These are phyloP conservation scores for Eciton burchellii DNA, from an alignment of 1,140 invertebrate genomes.

Conservation along the genomic window DNA sequence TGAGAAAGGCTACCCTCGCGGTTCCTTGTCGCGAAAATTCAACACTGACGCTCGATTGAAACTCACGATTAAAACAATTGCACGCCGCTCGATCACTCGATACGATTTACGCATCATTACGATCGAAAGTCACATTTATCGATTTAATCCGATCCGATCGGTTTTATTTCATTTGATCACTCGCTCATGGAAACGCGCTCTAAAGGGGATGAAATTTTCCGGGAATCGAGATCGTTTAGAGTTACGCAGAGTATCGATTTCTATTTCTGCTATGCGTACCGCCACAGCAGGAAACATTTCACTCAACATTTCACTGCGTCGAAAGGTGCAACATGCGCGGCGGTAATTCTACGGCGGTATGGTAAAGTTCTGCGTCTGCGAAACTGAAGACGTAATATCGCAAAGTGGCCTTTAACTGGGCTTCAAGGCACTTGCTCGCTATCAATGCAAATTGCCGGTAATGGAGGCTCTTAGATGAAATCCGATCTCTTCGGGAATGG, in stretches of 20 bases:
- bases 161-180: neutral
- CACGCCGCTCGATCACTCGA: neutral
- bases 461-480: constrained; percentile 84
- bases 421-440: constrained; percentile 80
- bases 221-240: neutral
- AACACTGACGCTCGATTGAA: constrained; percentile 36
- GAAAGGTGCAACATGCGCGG: neutral
- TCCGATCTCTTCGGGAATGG: constrained; percentile 79
- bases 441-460: constrained; percentile 85
- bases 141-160: neutral
- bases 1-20: neutral
- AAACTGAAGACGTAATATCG: constrained; percentile 65
- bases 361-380: constrained; percentile 1
- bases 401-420: constrained; percentile 82
- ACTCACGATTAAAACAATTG: neutral
- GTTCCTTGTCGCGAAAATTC: constrained; percentile 1
- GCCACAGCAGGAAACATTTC: neutral
- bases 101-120: too few relatives aligned
- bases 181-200: neutral
- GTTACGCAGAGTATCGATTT: neutral
- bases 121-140: neutral
- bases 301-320: neutral
- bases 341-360: constrained; percentile 15
- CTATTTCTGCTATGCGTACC: neutral
- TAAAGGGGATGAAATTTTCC: neutral